These are phyloP conservation scores for Podarcis raffonei DNA, from an alignment of 2,113 vertebrate species.

Conservation along the genomic window DNA sequence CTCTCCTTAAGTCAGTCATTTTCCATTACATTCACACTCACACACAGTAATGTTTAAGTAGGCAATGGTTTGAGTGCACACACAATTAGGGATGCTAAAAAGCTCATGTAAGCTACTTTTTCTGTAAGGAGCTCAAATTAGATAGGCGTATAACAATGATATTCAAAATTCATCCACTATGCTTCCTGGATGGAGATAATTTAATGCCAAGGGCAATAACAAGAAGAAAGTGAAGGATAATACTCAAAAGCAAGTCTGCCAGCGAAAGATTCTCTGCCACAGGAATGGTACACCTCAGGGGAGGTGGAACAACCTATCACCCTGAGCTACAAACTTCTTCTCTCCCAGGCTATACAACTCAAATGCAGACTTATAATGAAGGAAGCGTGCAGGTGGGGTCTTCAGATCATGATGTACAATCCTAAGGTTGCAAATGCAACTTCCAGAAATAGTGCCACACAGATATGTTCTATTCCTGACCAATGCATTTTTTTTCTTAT, in stretches of 20 bases:
- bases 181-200: neutral
- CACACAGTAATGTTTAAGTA: neutral
- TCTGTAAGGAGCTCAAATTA: neutral
- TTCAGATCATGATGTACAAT: neutral
- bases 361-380: neutral
- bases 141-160: neutral
- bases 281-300: neutral
- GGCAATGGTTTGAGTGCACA: too few species aligned
- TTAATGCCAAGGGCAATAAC: neutral
- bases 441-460: neutral
- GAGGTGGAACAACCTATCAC: neutral
- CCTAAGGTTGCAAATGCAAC: too few species aligned
- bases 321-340: neutral
- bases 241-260: neutral
- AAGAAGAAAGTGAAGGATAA: neutral
- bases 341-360: neutral
- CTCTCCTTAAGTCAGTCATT: neutral
- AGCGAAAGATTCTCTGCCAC: neutral
- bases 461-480: neutral
- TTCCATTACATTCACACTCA: neutral
- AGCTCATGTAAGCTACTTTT: neutral
- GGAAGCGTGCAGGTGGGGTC: neutral
- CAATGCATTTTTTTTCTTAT: neutral
- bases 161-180: neutral
- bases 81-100: neutral